Conservation (phyloP, 35 echinoderm and acorn worm genomes). For the Eucidaris tribuloides region DNA sequence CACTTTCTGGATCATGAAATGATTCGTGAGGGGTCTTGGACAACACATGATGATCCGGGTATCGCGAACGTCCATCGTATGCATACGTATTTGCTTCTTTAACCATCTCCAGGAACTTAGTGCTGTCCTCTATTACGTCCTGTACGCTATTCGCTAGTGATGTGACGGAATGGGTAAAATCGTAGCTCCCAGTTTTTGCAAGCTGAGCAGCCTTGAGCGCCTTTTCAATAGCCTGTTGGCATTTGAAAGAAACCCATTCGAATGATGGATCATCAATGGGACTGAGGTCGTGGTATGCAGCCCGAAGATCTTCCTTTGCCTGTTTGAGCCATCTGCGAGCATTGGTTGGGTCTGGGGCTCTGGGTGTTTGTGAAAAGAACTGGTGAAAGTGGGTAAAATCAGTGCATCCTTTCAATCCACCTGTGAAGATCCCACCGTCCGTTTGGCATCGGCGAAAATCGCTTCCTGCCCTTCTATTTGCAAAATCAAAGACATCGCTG, state of each 20-base stretch:
- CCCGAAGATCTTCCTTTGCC: conserved; percentile 21
- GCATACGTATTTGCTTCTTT: background rate
- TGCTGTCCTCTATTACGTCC: background rate
- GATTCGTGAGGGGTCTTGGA: background rate
- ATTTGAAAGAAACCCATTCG: conserved; percentile 8
- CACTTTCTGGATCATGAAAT: no score
- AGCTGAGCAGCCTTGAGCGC: conserved; percentile 15
- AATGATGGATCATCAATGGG: background rate
- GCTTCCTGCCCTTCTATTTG: background rate
- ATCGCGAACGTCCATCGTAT: background rate
- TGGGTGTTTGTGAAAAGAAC: background rate
- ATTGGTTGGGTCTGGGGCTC: conserved; percentile 27
- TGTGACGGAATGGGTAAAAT: background rate
- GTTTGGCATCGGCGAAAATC: background rate
- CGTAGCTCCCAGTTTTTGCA: background rate
- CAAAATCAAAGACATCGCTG: background rate
- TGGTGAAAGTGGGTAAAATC: no score
- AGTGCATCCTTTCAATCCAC: no score
- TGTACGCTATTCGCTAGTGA: background rate
- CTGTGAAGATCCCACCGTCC: background rate
- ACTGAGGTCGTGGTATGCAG: background rate
- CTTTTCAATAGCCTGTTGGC: conserved; percentile 6
- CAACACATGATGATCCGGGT: background rate
- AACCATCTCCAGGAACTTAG: background rate
- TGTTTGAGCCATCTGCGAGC: conserved; percentile 47